Evolutionary conservation across 2,888 invertebrate genomes (phyloP), one percentile per base, ranked within the genome.

Genomic region (Melipona beecheii): DNA sequence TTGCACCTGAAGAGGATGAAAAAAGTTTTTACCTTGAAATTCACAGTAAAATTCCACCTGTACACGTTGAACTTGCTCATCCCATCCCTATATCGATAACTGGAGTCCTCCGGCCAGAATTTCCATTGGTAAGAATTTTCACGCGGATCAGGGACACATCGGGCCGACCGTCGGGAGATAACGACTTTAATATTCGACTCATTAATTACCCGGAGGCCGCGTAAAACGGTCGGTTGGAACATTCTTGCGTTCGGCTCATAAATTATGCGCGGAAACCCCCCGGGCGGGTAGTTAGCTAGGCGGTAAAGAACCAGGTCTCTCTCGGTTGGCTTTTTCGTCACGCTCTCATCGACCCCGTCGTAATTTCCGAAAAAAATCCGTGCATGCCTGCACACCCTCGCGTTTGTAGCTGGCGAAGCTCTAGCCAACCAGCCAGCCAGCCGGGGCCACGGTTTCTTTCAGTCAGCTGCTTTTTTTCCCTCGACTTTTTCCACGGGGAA

Each of bases 101-200:
- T 4, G 31, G 9, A 43, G 43, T 9, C 43, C 43, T 43, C 43
- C 43, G 43, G 43, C 43, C 43, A 43, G 43, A 43, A 43, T n/a
- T n/a, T n/a, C n/a, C n/a, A n/a, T 43, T 43, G 43, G 43, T 43
- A 62, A 64, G 52, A 56, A 64, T 83, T 62, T 70, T 66, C 74
- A 27, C 58, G 50, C 24, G 49, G 72, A 81, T 75, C 54, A 15
- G 50, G 56, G 52, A 58, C 58, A 31, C 64, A 75, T 68, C 21
- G 81, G 13, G n/a, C 24, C 11, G 58, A 6, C 15, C 11, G 64
- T 21, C 4, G 36, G 50, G 13, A 24, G 74, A 87, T 88, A 91
- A 90, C 86, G 85, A 86, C 86, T 91, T 91, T 89, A 89, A 91
- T 91, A 89, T 90, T 87, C 89, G 86, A 83, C 86, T 90, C 89